Evolutionary conservation across 1,140 invertebrate genomes (phyloP), one percentile per base, ranked within the genome.

Genomic region (Drosophila lowei): DNA sequence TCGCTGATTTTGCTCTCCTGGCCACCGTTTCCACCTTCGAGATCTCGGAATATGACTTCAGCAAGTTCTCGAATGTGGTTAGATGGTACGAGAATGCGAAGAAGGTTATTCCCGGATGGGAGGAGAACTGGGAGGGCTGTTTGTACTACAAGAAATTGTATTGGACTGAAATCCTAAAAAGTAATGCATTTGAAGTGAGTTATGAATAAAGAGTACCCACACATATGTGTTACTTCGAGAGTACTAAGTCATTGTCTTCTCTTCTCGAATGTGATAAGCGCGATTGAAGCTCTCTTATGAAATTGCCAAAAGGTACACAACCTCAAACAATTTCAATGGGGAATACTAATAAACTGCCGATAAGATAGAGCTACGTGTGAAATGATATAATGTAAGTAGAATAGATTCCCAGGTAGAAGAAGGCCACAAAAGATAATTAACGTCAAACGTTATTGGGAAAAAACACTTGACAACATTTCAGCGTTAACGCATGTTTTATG

Each of bases 61-160:
- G 92, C 8, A 93, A 94, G 67, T 96, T 94, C 86, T 89, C 93
- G 6, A 95, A 96, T 68, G 93, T 97, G 38, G 85, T 75, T 25
- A 93, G 92, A 62, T 97, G 96, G 95, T 93, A 94, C 64, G 93
- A 94, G 16, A 94, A 92, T 59, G 93, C 94, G 30, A 95, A 95
- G 90, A 90, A 90, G 15, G 93, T 93, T 1, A 93, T 94, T 5
- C 94, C 95, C 1, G 95, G 94, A 15, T 96, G 96, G 90, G 94
- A 95, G 79, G 93, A 94, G 43, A 96, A 97, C 79, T 94, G 92
- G 77, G 92, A 92, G 16, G 93, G 93, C 2, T 84, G 79, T 89
- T 44, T 92, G 8, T 91, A 92, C 16, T 93, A 93, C 90, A 93
- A 93, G 43, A 67, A 83, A 1, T 15, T 70, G 44, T 73, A 81